Evolutionary conservation across 2,888 invertebrate species (phyloP).

Genomic region (Maniola hyperantus): DNA sequence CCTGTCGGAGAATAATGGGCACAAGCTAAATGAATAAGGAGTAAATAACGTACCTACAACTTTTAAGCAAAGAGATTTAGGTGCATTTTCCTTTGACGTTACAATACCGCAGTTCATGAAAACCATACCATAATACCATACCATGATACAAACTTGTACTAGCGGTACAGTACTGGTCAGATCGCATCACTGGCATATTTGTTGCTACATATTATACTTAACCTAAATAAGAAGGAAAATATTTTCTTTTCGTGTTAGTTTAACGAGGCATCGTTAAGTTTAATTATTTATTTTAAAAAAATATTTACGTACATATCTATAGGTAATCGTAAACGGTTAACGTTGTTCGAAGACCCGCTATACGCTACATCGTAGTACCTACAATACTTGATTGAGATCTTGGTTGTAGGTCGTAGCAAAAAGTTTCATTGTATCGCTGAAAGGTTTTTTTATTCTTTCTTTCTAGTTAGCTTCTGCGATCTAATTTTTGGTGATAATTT

Average conservation of each 20-base stretch:
- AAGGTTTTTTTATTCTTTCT: too few relatives aligned
- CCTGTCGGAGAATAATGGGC: not conserved
- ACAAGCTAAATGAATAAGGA: not conserved
- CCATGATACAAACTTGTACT: not conserved
- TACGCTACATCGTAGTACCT: not conserved
- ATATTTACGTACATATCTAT: not conserved
- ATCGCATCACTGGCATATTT: constrained; percentile 74
- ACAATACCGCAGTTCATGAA: not conserved
- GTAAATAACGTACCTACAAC: not conserved
- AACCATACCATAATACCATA: not conserved
- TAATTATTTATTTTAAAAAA: constrained; percentile 13
- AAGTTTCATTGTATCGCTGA: too few relatives aligned
- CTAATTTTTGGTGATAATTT: too few relatives aligned
- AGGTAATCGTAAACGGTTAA: constrained; percentile 9
- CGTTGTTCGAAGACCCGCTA: not conserved
- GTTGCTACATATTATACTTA: constrained; percentile 74
- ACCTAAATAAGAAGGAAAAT: constrained; percentile 78
- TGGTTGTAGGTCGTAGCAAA: too few relatives aligned
- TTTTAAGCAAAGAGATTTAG: not conserved
- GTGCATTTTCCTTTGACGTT: not conserved
- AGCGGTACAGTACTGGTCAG: constrained; percentile 56
- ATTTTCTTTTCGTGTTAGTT: constrained; percentile 49
- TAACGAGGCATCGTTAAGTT: constrained; percentile 38
- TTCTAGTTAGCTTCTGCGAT: too few relatives aligned
- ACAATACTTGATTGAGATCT: too few relatives aligned